Percentiles rank a stretch among this genome's conserved stretches.
Evolutionary conservation across 2,888 invertebrate genomes (phyloP).

Genomic region (Hybos culiciformis): DNA sequence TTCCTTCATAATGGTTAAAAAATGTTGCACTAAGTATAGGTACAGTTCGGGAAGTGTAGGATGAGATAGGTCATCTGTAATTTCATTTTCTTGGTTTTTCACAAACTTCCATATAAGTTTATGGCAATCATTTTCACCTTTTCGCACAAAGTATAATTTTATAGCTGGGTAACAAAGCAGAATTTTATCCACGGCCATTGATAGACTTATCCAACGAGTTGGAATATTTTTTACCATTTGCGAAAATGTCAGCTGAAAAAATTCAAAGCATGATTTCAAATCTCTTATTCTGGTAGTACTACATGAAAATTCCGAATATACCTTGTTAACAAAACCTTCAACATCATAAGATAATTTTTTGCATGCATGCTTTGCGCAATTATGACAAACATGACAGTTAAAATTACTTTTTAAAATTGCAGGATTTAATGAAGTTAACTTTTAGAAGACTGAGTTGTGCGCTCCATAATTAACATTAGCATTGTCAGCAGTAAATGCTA

Average conservation of each 20-base stretch:
- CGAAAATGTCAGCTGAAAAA: slow-evolving; percentile 9
- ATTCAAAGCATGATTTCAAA: slow-evolving; percentile 5
- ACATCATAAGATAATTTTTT: neutral
- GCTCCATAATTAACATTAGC: slow-evolving; percentile 1
- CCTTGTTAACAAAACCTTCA: neutral
- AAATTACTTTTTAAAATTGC: neutral
- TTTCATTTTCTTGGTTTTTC: slow-evolving; percentile 1
- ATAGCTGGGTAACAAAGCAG: slow-evolving; percentile 2
- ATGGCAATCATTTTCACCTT: slow-evolving; percentile 1
- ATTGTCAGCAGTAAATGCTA: neutral
- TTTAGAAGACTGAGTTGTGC: neutral
- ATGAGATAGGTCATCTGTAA: neutral
- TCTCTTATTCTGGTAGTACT: slow-evolving; percentile 2
- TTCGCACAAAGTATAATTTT: neutral
- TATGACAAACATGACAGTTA: neutral
- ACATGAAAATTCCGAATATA: slow-evolving; percentile 1
- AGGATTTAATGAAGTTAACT: neutral
- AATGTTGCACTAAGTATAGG: slow-evolving; percentile 1
- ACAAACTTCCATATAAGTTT: slow-evolving; percentile 1
- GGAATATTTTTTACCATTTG: slow-evolving; percentile 1
- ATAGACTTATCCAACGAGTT: slow-evolving; percentile 4
- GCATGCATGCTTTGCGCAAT: neutral
- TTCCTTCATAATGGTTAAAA: neutral
- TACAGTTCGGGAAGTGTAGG: neutral
- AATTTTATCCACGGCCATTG: slow-evolving; percentile 3